Evolutionary conservation across 2,113 vertebrate species (phyloP).

Genomic region (Neogale vison): DNA sequence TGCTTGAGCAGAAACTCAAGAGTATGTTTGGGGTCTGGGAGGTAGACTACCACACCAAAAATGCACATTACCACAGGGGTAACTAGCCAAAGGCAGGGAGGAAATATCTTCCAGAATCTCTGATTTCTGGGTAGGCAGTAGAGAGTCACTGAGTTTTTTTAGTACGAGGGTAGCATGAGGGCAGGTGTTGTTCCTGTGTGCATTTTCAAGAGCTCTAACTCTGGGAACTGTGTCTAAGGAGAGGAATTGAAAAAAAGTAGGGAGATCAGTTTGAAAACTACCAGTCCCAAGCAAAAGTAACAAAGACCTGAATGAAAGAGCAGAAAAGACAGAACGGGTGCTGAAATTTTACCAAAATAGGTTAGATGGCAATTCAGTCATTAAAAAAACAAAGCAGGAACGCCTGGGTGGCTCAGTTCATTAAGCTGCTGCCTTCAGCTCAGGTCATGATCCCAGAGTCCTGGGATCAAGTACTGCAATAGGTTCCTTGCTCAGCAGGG

Average conservation of each 20-base stretch:
- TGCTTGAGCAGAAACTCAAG: background rate
- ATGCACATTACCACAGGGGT: background rate
- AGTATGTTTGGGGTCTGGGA: background rate
- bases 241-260: background rate
- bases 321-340: background rate
- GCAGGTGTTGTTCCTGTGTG: background rate
- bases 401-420: too few species aligned
- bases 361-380: background rate
- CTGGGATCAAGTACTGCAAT: too few species aligned
- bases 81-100: background rate
- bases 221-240: background rate
- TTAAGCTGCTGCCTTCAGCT: too few species aligned
- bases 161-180: background rate
- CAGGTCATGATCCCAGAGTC: too few species aligned
- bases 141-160: background rate
- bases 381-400: background rate
- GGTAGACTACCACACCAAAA: background rate
- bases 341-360: background rate
- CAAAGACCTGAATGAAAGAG: background rate
- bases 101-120: background rate
- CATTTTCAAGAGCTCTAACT: slow-evolving; percentile 11
- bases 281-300: background rate
- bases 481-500: too few species aligned
- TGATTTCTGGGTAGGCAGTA: background rate
- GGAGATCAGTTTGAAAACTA: background rate